A percentile compares a stretch with the other conserved stretches of the same genome.
phyloP scores from a whole-genome alignment of 2,113 vertebrate species.

The Gila orcuttii region DNA sequence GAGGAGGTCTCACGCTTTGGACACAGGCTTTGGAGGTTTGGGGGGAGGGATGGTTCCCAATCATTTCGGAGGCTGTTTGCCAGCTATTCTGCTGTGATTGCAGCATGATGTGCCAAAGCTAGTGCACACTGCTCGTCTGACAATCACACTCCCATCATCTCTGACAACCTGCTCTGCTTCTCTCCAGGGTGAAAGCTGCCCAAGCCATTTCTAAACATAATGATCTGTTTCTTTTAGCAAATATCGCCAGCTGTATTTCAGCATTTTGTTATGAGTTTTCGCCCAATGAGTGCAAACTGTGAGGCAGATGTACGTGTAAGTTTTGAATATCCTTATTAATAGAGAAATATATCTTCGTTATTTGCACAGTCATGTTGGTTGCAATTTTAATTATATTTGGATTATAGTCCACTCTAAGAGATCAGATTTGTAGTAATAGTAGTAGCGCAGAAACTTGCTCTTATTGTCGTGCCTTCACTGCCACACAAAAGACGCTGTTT shows the following conservation, averaged over 20 bases:
- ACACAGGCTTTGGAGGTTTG: conserved; percentile 12
- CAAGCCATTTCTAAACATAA: conserved; percentile 19
- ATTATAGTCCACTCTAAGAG: not conserved
- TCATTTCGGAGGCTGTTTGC: conserved; percentile 39
- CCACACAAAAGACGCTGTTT: too few relatives aligned
- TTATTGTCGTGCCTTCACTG: too few relatives aligned
- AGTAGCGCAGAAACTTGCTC: too few relatives aligned
- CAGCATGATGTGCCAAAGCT: conserved; percentile 17
- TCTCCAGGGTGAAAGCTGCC: conserved; percentile 19
- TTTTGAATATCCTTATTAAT: conserved; percentile 13
- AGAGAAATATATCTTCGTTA: not conserved
- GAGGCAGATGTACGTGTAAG: not conserved
- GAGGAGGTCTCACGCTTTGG: conserved; percentile 1
- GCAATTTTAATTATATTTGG: not conserved
- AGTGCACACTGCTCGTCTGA: conserved; percentile 2
- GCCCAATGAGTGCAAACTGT: not conserved
- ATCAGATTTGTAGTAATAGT: not conserved
- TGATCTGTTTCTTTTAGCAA: conserved; percentile 23
- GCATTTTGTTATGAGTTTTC: not conserved
- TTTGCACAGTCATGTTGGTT: not conserved
- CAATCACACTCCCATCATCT: conserved; percentile 24
- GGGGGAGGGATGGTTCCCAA: conserved; percentile 49
- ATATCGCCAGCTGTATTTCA: not conserved
- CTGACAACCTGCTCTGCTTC: conserved; percentile 35
- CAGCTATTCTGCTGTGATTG: conserved; percentile 40